Evolutionary conservation across 2,797 vertebrate species (phyloP).

Genomic region (Kryptolebias ocellatus): DNA sequence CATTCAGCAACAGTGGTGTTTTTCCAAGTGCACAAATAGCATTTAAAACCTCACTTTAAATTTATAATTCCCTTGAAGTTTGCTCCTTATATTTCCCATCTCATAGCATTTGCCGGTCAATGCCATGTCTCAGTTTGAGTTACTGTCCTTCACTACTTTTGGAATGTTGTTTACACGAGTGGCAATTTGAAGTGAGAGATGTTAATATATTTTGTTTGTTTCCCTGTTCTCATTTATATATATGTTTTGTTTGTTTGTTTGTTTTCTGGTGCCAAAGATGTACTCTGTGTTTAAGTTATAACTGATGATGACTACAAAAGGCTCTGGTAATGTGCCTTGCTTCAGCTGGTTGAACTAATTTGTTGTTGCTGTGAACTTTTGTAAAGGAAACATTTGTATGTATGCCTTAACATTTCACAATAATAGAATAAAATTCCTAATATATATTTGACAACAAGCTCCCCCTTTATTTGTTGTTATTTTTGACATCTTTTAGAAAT

Average conservation of each 20-base stretch:
- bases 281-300: conserved; percentile 94
- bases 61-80: conserved; percentile 24
- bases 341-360: conserved; percentile 77
- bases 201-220: conserved; percentile 97
- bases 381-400: conserved; percentile 78
- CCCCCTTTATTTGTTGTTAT: conserved; percentile 22
- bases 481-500: neutral
- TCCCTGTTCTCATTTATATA: conserved; percentile 44
- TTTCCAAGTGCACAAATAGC: conserved; percentile 15
- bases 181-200: conserved; percentile 84
- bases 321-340: conserved; percentile 79
- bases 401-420: conserved; percentile 84
- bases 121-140: conserved; percentile 76
- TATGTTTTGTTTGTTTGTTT: conserved; percentile 13
- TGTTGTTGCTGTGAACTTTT: conserved; percentile 83
- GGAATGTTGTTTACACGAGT: conserved; percentile 93
- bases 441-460: conserved; percentile 77
- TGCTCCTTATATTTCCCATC: conserved; percentile 60
- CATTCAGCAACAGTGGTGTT: neutral
- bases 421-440: conserved; percentile 84
- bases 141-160: conserved; percentile 69
- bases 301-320: conserved; percentile 82
- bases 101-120: conserved; percentile 89
- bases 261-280: conserved; percentile 90
- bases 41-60: conserved; percentile 29